Percentiles rank a stretch among this genome's conserved stretches.
Conservation (phyloP, 2,888 invertebrate genomes). For the Crossocerus cetratus region DNA sequence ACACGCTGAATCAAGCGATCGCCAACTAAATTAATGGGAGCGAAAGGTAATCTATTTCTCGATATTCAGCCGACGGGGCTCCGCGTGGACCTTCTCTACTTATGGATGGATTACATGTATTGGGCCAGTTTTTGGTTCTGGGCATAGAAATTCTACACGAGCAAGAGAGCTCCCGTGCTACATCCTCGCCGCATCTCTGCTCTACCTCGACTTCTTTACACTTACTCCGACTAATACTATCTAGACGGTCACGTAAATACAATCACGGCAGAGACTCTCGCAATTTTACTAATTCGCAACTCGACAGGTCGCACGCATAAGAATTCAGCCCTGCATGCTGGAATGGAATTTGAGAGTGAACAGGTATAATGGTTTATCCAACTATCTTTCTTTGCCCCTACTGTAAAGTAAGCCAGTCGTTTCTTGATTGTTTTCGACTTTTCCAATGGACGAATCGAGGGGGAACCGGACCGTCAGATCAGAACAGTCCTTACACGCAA, state of each 20-base stretch:
- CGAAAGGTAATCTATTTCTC: conserved; percentile 40
- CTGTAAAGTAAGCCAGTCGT: conserved; percentile 1
- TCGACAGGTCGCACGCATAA: conserved; percentile 6
- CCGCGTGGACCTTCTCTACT: conserved; percentile 66
- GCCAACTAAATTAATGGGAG: background rate
- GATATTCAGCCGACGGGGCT: conserved; percentile 59
- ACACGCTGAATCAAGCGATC: no score
- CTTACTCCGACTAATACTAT: conserved; percentile 45
- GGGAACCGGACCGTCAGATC: no score
- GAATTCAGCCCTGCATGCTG: no score
- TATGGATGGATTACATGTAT: conserved; percentile 75
- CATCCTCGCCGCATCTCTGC: conserved; percentile 38
- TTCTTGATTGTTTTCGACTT: no score
- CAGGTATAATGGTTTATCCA: no score
- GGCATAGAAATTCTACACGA: conserved; percentile 73
- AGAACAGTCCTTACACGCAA: background rate
- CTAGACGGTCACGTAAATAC: conserved; percentile 30
- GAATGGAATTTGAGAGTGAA: no score
- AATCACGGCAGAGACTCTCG: conserved; percentile 36
- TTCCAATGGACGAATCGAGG: no score
- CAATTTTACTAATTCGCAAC: conserved; percentile 29
- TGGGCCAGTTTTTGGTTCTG: conserved; percentile 64
- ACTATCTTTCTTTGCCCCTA: conserved; percentile 5
- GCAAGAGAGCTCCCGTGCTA: conserved; percentile 61
- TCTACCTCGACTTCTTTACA: conserved; percentile 52